Base-by-base conservation (phyloP, 2,113 vertebrate species). In the Centrocercus urophasianus region DNA sequence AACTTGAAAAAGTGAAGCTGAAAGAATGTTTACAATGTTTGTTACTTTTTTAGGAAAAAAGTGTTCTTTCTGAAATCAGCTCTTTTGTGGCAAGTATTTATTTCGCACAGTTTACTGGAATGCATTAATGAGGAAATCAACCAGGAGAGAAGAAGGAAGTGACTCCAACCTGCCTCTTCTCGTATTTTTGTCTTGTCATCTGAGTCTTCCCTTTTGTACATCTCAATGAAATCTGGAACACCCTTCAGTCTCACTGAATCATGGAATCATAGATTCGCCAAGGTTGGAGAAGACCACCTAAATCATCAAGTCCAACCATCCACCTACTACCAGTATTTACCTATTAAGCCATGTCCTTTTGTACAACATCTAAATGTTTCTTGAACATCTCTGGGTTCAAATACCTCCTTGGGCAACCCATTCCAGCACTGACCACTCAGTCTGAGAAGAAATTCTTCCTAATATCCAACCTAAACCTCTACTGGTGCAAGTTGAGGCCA, bases 101-200 rank as follows among this genome's bases (percentile, higher is more conserved):
- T 0, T 47, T 47, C 9, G 11, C 6, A 0, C 28, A 27, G 63
- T 56, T 69, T n/a, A 25, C 7, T 28, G 67, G 40, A 54, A 60
- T 60, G 25, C 2, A 52, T 65, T 61, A 47, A 34, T 13, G 7
- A 8, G 36, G 10, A 13, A 69, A 32, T 79, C 7, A 25, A 34
- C 42, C 52, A 82, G 43, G 50, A 60, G 34, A 69, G 25, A 42
- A 20, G 20, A 66, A 76, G 15, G 38, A 52, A 69, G 22, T 40
- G 38, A 36, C 48, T 82, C 61, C 80, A 88, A 25, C 21, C 20
- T 65, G 27, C 42, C 27, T 48, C 20, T 87, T 87, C 50, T 63
- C 34, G 10, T 16, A 22, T 6, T 70, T 73, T 32, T 64, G 16
- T 54, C 42, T 43, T 43, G 42, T 43, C 42, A 43, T 43, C 47